phyloP scores from a whole-genome alignment of 2,797 vertebrate species.

The Platalea minor region DNA sequence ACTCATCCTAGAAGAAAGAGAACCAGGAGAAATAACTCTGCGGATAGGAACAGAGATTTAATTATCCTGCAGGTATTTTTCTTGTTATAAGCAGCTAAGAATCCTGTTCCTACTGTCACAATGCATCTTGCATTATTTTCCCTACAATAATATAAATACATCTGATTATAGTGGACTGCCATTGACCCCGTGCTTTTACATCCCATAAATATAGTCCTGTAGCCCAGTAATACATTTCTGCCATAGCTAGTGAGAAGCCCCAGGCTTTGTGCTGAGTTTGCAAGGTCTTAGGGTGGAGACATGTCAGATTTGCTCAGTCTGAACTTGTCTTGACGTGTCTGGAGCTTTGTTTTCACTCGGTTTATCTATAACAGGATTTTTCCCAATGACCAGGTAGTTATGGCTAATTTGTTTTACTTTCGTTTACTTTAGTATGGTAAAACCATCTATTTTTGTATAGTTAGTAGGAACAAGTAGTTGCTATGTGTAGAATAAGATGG shows the following conservation, averaged over 20 bases:
- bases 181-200: background rate
- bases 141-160: background rate
- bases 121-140: background rate
- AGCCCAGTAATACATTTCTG: background rate
- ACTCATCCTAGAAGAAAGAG: background rate
- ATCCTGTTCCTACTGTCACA: background rate
- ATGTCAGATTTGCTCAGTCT: background rate
- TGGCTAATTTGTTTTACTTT: background rate
- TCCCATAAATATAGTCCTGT: background rate
- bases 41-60: background rate
- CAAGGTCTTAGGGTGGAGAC: background rate
- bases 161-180: background rate
- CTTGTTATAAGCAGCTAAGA: background rate
- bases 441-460: background rate
- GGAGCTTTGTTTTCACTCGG: background rate
- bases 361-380: background rate
- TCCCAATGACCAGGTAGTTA: background rate
- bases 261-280: background rate
- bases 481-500: background rate
- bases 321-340: background rate
- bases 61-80: background rate
- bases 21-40: background rate
- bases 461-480: background rate
- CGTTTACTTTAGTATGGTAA: background rate
- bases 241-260: background rate